phyloP scores from a whole-genome alignment of 2,888 invertebrate species.

The Perithous albicinctus region DNA sequence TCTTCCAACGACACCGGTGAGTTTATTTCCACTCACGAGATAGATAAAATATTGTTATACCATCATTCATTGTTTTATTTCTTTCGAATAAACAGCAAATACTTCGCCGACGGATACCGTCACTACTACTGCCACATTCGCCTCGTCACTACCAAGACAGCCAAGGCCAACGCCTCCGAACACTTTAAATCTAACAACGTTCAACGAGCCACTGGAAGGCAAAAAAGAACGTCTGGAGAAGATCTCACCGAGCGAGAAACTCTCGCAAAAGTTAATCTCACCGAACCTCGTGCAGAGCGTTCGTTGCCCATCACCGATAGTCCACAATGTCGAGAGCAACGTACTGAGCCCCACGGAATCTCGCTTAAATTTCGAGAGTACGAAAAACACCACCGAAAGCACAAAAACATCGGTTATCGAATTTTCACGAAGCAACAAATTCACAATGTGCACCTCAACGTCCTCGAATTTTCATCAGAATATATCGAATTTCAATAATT shows the following conservation, averaged over 20 bases:
- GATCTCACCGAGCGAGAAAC: constrained; percentile 79
- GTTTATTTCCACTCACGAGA: constrained; percentile 35
- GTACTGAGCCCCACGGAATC: constrained; percentile 79
- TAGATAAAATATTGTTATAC: constrained; percentile 3
- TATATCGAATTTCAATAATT: constrained; percentile 77
- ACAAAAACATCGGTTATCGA: constrained; percentile 72
- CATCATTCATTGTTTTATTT: neutral
- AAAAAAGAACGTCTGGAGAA: constrained; percentile 76
- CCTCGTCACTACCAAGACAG: constrained; percentile 86
- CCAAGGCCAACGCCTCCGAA: constrained; percentile 93
- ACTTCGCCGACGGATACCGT: constrained; percentile 82
- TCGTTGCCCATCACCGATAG: constrained; percentile 81
- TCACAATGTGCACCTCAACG: constrained; percentile 76
- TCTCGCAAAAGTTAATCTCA: constrained; percentile 81
- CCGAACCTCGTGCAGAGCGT: constrained; percentile 83
- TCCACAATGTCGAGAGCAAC: constrained; percentile 83
- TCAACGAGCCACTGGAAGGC: constrained; percentile 82
- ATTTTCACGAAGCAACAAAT: constrained; percentile 77
- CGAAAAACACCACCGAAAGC: constrained; percentile 68
- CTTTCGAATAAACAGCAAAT: constrained; percentile 50
- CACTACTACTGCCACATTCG: constrained; percentile 86
- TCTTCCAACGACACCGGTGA: constrained; percentile 81
- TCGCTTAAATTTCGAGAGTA: constrained; percentile 68
- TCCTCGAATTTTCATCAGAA: constrained; percentile 81
- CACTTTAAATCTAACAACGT: constrained; percentile 90